Conservation (phyloP, 2,113 vertebrate genomes). For the Azemiops feae region DNA sequence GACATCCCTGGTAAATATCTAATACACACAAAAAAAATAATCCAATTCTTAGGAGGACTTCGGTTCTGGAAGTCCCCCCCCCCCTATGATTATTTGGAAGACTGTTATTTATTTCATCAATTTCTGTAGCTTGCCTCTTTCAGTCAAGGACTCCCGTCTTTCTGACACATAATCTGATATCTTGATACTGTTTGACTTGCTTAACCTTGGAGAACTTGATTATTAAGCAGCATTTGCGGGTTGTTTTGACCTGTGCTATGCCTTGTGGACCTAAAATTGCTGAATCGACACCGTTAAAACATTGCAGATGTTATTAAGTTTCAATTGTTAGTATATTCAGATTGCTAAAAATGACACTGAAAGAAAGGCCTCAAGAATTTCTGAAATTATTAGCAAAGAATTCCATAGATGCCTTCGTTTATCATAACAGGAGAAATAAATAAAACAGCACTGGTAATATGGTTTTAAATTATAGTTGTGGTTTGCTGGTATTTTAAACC, state of each 20-base stretch:
- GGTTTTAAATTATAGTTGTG: background rate
- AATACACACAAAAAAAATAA: background rate
- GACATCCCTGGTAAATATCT: background rate
- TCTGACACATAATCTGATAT: accelerated
- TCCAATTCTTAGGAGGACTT: conserved; percentile 4
- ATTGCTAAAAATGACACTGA: accelerated
- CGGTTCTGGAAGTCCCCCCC: conserved; percentile 24
- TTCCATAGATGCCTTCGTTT: background rate
- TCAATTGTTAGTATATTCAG: background rate
- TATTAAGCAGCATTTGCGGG: background rate
- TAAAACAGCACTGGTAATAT: background rate
- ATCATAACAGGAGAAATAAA: background rate
- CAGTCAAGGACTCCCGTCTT: background rate
- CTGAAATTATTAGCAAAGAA: background rate
- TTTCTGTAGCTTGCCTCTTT: background rate
- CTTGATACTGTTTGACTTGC: background rate
- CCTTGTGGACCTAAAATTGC: background rate
- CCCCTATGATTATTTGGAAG: conserved; percentile 19
- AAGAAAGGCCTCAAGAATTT: background rate
- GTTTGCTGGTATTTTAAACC: background rate
- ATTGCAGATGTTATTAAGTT: background rate
- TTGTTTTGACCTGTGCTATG: background rate
- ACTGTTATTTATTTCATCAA: background rate
- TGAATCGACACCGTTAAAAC: background rate
- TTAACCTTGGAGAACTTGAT: background rate